Evolutionary conservation across 30 jellyfish, hydroid and myxozoan species (phyloP), one percentile per base, ranked within the genome.

Genomic region (Rhopilema esculentum): DNA sequence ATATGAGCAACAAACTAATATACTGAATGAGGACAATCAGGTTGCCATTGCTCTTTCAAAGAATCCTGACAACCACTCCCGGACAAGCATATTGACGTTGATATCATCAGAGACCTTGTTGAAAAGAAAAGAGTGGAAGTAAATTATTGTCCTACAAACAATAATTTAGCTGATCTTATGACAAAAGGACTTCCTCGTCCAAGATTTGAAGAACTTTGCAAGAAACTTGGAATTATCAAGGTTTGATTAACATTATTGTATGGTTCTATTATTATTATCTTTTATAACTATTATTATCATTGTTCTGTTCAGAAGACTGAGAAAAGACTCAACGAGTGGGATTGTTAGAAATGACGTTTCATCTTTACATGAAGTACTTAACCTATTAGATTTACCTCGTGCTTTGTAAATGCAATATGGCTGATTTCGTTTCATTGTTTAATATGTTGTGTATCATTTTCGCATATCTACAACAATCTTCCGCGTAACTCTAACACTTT

Each of bases 61-160:
- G 72, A 64, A 80, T 62, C 91, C 82, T 28, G 82, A 27, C 49
- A 80, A 32, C 91, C 91, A 66, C 72, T 49, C 81, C 29, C 82
- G 73, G 29, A 66, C 91, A 19, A 80, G 82, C 91, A 80, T 50
- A 80, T 80, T 25, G 91, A 80, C 57, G 64, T 80, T 20, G 74
- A 30, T 80, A 65, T 66, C 91, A 80, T 32, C 48, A 31, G 23
- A 62, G 0, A 33, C 74, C 30, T 50, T 57, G 70, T 19, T 27
- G 48, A 66, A 30, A 80, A 66, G 81, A 66, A 66, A 57, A 49
- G 24, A 48, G 57, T 80, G 49, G 33, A 66, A 33, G 68, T 80
- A n/a, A 24, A 80, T 16, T 64, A 80, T 66, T 80, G 82, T 28
- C 91, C 91, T 51, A 62, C 91, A 18, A 25, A 28, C 24, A 62